phyloP scores from a whole-genome alignment of 2,113 vertebrate species.

The Psophia crepitans region DNA sequence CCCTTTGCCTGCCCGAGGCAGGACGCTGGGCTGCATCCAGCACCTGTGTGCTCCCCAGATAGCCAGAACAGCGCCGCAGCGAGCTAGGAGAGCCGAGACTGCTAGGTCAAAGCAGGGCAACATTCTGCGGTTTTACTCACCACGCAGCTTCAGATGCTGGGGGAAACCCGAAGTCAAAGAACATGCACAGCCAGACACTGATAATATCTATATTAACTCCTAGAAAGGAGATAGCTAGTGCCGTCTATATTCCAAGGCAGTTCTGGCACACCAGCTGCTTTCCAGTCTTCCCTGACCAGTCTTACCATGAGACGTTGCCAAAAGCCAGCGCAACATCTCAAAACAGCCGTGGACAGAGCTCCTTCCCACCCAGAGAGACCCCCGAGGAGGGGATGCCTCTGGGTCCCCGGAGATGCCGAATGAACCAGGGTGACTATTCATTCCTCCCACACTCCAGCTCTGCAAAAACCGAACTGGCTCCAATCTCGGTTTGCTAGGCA shows the following conservation, averaged over 20 bases:
- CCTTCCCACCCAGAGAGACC: background rate
- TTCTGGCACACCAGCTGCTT: background rate
- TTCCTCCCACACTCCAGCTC: background rate
- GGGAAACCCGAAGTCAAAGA: background rate
- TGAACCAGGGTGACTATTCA: rapidly evolving
- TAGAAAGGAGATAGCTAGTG: background rate
- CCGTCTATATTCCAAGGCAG: background rate
- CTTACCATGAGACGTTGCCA: background rate
- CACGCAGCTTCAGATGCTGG: background rate
- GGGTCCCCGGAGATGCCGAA: background rate
- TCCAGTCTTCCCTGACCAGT: background rate
- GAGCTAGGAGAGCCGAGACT: background rate
- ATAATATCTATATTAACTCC: background rate
- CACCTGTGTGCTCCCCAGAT: background rate
- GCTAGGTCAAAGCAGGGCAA: background rate
- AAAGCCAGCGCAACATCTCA: background rate
- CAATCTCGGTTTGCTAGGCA: background rate
- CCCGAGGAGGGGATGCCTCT: background rate
- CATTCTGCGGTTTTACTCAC: background rate
- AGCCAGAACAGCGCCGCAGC: background rate
- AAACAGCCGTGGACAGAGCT: background rate
- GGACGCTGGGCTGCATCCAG: background rate
- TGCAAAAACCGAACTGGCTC: background rate
- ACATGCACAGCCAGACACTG: background rate
- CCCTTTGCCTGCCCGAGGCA: background rate